A percentile compares a stretch with the other conserved stretches of the same genome.
Evolutionary conservation across 2,113 vertebrate species (phyloP).

Genomic region (Tauraco erythrolophus): DNA sequence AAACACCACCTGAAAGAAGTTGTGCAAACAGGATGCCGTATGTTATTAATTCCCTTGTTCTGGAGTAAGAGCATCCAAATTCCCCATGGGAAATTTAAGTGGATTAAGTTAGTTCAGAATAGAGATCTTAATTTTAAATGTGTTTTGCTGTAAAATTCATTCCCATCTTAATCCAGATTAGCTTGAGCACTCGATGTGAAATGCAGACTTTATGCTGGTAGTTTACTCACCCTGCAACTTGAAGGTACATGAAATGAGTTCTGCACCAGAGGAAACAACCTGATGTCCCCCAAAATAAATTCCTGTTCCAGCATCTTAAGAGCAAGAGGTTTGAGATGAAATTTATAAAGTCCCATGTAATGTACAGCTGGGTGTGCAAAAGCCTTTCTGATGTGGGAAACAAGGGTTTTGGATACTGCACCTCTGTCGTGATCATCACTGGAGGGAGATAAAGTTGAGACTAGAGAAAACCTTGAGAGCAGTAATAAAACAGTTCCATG

Average conservation of each 20-base stretch:
- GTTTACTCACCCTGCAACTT: neutral
- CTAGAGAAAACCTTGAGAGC: neutral
- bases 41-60: neutral
- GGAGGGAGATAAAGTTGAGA: neutral
- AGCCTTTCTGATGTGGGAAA: neutral
- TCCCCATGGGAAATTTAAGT: neutral
- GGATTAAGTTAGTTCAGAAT: neutral
- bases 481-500: neutral
- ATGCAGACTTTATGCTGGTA: neutral
- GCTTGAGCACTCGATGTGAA: neutral
- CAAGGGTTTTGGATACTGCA: neutral
- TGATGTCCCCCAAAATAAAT: neutral
- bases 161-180: neutral
- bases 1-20: neutral
- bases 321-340: neutral
- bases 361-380: neutral
- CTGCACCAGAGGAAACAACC: neutral
- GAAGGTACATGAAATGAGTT: neutral
- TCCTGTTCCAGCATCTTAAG: neutral
- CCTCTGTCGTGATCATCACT: neutral
- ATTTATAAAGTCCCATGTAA: neutral
- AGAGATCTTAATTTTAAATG: neutral
- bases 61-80: neutral
- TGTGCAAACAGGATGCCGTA: neutral
- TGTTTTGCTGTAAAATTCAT: neutral